Base-by-base conservation (phyloP, 2,888 invertebrate species). In the Macrosiphum euphorbiae region DNA sequence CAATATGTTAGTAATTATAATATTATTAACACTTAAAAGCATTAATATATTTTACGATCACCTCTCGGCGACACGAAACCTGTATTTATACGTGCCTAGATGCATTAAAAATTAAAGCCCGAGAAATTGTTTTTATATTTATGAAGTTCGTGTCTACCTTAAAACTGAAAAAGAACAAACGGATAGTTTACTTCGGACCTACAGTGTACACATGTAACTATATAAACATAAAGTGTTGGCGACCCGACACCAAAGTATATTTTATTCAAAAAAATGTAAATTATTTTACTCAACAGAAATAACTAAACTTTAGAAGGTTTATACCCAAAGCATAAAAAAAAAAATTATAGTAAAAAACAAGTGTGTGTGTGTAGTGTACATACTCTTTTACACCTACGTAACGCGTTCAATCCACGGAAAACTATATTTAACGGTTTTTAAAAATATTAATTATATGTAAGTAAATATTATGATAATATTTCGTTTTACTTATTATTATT, bases 51-150 rank as follows among this genome's bases (percentile, higher is more conserved):
- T 50, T 50, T 24, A 78, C 13, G 35, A 90, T 90, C 52, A 90
- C 78, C 50, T 52, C 26, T 52, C 24, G 90, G 90, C 24, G 90
- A 90, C 90, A 78, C 50, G 90, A 50, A 90, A 90, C 50, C 24
- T 50, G 78, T 67, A 26, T 50, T 90, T 78, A 50, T 78, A 67
- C 90, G 50, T 35, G 78, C 78, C 90, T 78, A 35, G 35, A 67
- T 67, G 20, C 90, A 50, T 90, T 90, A 90, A 90, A 90, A 67
- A 90, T 50, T 67, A 78, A 90, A 28, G n/a, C 11, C 24, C 50
- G 1, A 11, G 50, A 78, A 78, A 90, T 90, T 78, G 78, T 90
- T 90, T 90, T 90, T 78, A 50, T 90, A 78, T 90, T 90, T 90
- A 90, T 90, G 78, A 50, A 50, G 90, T 78, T 90, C 50, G 50